These are phyloP conservation scores for Sphaeridia pumilis DNA, from an alignment of 2,888 invertebrate genomes.

Conservation along the genomic window DNA sequence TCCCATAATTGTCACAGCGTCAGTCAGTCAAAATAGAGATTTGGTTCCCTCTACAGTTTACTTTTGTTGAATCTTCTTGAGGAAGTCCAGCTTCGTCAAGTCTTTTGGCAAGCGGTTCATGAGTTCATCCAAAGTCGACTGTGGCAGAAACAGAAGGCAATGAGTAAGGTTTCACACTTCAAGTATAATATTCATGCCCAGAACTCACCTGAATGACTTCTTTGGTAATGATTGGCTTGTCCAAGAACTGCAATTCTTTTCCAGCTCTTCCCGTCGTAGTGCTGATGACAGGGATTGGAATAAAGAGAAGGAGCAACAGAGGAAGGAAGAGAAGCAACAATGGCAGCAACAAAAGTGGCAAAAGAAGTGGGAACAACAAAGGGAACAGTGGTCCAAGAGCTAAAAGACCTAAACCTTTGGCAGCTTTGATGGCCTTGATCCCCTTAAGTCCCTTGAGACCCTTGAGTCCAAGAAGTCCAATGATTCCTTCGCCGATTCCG, in stretches of 20 bases:
- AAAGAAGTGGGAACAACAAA: slow-evolving; percentile 8
- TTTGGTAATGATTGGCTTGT: slow-evolving; percentile 4
- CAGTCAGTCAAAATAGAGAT: not conserved
- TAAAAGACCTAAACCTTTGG: slow-evolving; percentile 8
- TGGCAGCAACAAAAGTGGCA: slow-evolving; percentile 10
- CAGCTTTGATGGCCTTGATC: slow-evolving; percentile 14
- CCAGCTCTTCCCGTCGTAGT: slow-evolving; percentile 3
- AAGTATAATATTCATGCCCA: not conserved
- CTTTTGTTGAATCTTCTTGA: not conserved
- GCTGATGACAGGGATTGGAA: slow-evolving; percentile 10
- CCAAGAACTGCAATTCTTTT: not conserved
- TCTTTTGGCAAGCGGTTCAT: slow-evolving; percentile 12
- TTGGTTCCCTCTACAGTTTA: not conserved
- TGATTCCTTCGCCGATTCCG: slow-evolving; percentile 10
- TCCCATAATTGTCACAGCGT: not conserved
- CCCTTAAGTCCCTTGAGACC: slow-evolving; percentile 19
- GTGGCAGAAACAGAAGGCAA: not conserved
- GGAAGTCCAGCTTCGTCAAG: slow-evolving; percentile 14
- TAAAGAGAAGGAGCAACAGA: slow-evolving; percentile 9
- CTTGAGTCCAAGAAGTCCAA: slow-evolving; percentile 16
- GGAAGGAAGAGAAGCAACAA: slow-evolving; percentile 9
- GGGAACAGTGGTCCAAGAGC: slow-evolving; percentile 12
- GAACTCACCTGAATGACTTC: slow-evolving; percentile 11
- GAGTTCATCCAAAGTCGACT: slow-evolving; percentile 12
- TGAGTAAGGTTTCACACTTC: not conserved